Evolutionary conservation across 2,888 invertebrate genomes (phyloP).

Genomic region (Atrina japonica): DNA sequence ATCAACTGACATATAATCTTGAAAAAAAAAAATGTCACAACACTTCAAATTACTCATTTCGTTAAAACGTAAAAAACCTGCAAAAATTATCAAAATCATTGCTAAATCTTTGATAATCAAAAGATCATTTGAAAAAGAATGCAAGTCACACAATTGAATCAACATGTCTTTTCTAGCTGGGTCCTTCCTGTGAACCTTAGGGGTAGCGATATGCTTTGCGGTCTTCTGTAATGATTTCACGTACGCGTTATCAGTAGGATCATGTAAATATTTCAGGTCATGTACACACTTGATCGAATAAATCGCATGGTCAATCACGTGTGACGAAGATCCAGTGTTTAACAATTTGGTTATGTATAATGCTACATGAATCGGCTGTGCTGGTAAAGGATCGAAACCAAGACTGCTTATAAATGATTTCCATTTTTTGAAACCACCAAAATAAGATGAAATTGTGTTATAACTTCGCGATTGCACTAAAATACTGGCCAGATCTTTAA

Average conservation of each 20-base stretch:
- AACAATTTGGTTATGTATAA: conserved; percentile 35
- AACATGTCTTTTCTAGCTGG: conserved; percentile 20
- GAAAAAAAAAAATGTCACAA: neutral
- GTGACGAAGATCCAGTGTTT: conserved; percentile 24
- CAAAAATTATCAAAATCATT: conserved; percentile 18
- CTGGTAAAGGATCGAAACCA: conserved; percentile 20
- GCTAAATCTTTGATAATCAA: conserved; percentile 10
- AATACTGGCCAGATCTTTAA: conserved; percentile 15
- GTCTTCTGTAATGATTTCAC: conserved; percentile 27
- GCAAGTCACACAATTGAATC: conserved; percentile 26
- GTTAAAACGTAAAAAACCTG: conserved; percentile 20
- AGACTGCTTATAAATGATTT: conserved; percentile 11
- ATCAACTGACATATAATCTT: conserved; percentile 5
- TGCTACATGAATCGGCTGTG: conserved; percentile 28
- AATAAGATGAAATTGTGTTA: conserved; percentile 30
- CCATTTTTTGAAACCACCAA: conserved; percentile 19
- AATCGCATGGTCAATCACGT: conserved; percentile 22
- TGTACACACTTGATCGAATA: conserved; percentile 43
- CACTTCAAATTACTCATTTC: conserved; percentile 3
- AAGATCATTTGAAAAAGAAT: neutral
- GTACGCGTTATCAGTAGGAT: conserved; percentile 29
- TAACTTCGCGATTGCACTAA: conserved; percentile 28
- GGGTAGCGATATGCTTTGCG: conserved; percentile 21
- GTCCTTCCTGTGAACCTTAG: conserved; percentile 31
- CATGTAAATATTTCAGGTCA: conserved; percentile 1